Evolutionary conservation across 64 coral and sea anemone species (phyloP).

Genomic region (Dendronephthya gigantea): DNA sequence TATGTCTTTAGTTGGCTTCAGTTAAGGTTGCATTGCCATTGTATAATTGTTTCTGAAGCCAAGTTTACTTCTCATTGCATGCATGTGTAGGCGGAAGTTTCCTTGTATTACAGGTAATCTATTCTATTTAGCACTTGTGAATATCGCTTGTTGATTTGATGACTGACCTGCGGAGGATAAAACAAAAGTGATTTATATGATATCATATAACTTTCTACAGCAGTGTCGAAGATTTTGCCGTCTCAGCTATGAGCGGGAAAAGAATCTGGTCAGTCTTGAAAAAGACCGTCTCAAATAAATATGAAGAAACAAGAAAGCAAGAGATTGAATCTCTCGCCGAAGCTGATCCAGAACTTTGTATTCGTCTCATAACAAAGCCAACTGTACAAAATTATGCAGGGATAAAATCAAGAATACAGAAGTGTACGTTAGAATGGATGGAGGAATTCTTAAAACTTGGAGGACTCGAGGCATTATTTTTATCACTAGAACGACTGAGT

Average conservation of each 20-base stretch:
- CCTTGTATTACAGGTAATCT: not conserved
- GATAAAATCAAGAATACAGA: conserved; percentile 47
- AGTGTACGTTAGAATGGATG: conserved; percentile 57
- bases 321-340: conserved; percentile 33
- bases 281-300: not conserved
- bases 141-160: not conserved
- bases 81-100: not conserved
- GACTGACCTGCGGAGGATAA: not conserved
- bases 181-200: too few relatives aligned
- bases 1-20: not conserved
- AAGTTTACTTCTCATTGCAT: not conserved
- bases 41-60: not conserved
- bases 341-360: conserved; percentile 61
- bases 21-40: not conserved
- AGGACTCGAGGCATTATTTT: conserved; percentile 71
- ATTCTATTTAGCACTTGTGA: not conserved
- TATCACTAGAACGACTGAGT: conserved; percentile 38
- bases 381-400: conserved; percentile 59
- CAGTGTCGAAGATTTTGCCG: not conserved
- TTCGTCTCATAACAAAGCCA: conserved; percentile 52
- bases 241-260: conserved; percentile 3
- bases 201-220: not conserved
- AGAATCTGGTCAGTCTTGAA: not conserved
- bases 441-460: conserved; percentile 52
- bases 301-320: not conserved